These are phyloP conservation scores for Holacanthus passer DNA, from an alignment of 2,113 vertebrate genomes.

Conservation along the genomic window DNA sequence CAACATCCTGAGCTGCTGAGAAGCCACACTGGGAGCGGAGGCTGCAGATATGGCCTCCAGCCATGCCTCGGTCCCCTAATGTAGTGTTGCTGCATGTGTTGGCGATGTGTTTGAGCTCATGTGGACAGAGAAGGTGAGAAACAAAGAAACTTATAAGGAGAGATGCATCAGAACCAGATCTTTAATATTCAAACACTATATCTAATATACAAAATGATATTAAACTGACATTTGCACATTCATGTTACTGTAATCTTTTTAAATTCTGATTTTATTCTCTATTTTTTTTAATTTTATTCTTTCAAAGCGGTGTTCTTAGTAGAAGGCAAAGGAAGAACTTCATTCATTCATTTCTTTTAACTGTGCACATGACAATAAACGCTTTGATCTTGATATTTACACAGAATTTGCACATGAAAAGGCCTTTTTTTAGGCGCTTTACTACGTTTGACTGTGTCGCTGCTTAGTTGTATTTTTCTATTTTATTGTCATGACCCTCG, in stretches of 20 bases:
- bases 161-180: neutral
- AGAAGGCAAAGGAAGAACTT: too few species aligned
- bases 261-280: too few species aligned
- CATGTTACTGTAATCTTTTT: too few species aligned
- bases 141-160: neutral
- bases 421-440: neutral
- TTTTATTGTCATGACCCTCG: neutral
- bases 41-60: conserved; percentile 21
- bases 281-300: too few species aligned
- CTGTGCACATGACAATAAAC: too few species aligned
- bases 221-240: too few species aligned
- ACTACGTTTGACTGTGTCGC: neutral
- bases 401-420: neutral
- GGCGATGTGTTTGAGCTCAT: conserved; percentile 19
- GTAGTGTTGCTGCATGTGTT: neutral
- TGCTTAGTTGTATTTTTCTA: neutral
- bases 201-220: too few species aligned
- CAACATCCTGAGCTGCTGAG: conserved; percentile 17
- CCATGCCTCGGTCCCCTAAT: conserved; percentile 5
- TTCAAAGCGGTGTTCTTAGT: too few species aligned
- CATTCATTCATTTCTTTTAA: too few species aligned
- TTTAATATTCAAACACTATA: neutral
- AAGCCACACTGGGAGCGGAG: conserved; percentile 32
- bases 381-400: neutral
- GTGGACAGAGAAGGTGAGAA: conserved; percentile 13